Conservation (phyloP, 2,888 invertebrate genomes). For the Notodonta ziczac region DNA sequence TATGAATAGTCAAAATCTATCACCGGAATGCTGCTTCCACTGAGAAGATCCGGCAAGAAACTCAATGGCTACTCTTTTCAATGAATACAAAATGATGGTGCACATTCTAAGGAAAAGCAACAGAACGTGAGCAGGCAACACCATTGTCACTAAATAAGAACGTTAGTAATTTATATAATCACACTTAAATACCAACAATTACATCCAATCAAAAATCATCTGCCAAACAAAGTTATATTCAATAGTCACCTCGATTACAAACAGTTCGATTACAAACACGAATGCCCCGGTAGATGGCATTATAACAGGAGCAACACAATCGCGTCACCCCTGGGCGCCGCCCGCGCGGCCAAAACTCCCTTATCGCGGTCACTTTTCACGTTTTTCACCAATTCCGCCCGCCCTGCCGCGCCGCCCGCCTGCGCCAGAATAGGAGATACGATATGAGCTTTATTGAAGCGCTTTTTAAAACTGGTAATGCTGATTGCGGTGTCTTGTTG, state of each 20-base stretch:
- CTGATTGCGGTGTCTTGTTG: neutral
- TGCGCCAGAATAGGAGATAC: conserved; percentile 54
- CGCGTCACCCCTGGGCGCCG: conserved; percentile 44
- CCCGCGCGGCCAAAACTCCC: conserved; percentile 63
- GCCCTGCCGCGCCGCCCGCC: conserved; percentile 21
- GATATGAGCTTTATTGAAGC: conserved; percentile 57
- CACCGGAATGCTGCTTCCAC: too few species aligned
- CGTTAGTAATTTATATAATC: too few species aligned
- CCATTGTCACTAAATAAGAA: too few species aligned
- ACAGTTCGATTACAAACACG: neutral
- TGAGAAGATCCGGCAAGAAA: too few species aligned
- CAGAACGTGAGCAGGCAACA: too few species aligned
- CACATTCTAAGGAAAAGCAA: too few species aligned
- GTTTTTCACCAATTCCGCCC: conserved; percentile 66
- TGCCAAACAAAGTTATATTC: neutral
- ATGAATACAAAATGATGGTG: too few species aligned
- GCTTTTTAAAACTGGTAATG: conserved; percentile 37
- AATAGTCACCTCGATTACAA: neutral
- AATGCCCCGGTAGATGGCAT: conserved; percentile 7
- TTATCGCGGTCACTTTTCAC: conserved; percentile 80
- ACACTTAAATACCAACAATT: too few species aligned
- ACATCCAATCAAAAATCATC: too few species aligned
- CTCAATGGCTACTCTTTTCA: too few species aligned
- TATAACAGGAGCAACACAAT: conserved; percentile 34
- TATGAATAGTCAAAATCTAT: too few species aligned